A percentile compares a stretch with the other conserved stretches of the same genome.
Evolutionary conservation across 2,888 invertebrate species (phyloP).

Genomic region (Ophion ventricosus): DNA sequence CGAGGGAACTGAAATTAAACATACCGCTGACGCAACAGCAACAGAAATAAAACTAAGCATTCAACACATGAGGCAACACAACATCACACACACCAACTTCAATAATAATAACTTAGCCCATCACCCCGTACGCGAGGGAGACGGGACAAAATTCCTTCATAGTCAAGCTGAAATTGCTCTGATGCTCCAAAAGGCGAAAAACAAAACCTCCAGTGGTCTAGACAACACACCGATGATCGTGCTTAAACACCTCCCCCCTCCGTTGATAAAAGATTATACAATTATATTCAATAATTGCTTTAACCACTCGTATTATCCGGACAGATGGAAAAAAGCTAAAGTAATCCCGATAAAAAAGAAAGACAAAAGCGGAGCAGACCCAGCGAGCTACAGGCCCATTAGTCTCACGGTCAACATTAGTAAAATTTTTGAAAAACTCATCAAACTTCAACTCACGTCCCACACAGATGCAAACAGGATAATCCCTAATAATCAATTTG

Average conservation of each 20-base stretch:
- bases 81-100: conserved; percentile 10
- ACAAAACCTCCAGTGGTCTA: conserved; percentile 55
- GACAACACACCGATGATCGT: conserved; percentile 59
- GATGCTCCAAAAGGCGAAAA: conserved; percentile 26
- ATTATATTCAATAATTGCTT: conserved; percentile 57
- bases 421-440: too few relatives aligned
- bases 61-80: too few relatives aligned
- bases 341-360: conserved; percentile 59
- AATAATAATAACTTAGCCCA: conserved; percentile 7
- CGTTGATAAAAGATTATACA: conserved; percentile 23
- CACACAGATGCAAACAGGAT: too few relatives aligned
- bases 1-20: not conserved
- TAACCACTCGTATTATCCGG: conserved; percentile 47
- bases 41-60: not conserved
- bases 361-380: conserved; percentile 10
- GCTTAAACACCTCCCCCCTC: conserved; percentile 39
- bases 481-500: too few relatives aligned
- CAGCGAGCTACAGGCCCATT: conserved; percentile 60
- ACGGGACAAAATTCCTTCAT: not conserved
- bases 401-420: too few relatives aligned
- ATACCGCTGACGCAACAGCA: not conserved
- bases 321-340: conserved; percentile 52
- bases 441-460: too few relatives aligned
- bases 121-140: not conserved
- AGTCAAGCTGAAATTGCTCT: not conserved